Evolutionary conservation across 2,113 vertebrate genomes (phyloP).

Genomic region (Azemiops feae): DNA sequence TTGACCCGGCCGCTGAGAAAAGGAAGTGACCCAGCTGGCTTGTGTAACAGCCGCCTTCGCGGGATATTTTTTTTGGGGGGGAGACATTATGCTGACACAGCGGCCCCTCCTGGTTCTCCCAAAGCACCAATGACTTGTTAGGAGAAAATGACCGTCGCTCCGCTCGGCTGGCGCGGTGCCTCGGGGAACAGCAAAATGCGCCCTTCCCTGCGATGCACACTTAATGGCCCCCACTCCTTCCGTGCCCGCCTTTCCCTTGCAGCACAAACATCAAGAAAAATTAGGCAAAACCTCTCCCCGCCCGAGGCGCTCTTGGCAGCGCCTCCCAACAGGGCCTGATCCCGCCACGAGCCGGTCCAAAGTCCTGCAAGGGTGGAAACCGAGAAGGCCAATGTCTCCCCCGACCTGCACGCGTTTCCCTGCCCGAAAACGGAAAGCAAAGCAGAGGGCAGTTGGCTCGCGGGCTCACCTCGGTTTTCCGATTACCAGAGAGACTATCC

Average conservation of each 20-base stretch:
- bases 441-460: not conserved
- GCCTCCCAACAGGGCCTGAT: not conserved
- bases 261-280: not conserved
- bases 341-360: not conserved
- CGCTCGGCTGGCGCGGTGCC: not conserved
- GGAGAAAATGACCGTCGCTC: not conserved
- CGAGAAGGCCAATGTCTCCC: not conserved
- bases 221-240: not conserved
- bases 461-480: not conserved
- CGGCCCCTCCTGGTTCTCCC: not conserved
- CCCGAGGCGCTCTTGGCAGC: not conserved
- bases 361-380: not conserved
- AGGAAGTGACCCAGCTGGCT: slow-evolving; percentile 6
- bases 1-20: not conserved
- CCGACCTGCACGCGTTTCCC: not conserved
- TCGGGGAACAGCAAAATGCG: not conserved
- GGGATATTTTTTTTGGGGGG: not conserved
- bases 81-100: not conserved
- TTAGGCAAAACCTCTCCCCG: not conserved
- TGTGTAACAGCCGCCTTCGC: slow-evolving; percentile 14
- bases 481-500: not conserved
- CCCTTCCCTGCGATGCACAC: not conserved
- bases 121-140: not conserved
- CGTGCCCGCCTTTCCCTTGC: too few species aligned
- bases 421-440: not conserved